Evolutionary conservation across 2,113 vertebrate species (phyloP).

Genomic region (Lepidothrix coronata): DNA sequence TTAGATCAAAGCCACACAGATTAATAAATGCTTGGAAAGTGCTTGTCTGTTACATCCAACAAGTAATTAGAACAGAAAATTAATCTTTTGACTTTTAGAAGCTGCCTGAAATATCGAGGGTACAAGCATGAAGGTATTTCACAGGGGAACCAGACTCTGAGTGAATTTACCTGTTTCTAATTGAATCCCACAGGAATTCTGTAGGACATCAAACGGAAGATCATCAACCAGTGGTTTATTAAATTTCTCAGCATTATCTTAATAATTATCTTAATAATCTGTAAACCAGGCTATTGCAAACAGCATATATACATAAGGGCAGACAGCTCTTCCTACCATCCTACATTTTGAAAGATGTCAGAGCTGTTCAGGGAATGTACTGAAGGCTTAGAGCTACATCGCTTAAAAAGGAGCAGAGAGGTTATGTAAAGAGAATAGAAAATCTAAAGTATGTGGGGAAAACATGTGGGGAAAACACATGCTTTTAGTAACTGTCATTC

Average conservation of each 20-base stretch:
- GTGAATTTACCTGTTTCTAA: conserved; percentile 24
- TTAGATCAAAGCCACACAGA: conserved; percentile 10
- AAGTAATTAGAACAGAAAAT: conserved; percentile 40
- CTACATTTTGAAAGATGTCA: background rate
- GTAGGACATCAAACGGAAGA: conserved; percentile 22
- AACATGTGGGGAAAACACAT: background rate
- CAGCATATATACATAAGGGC: background rate
- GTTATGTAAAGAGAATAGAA: background rate
- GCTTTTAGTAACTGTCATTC: background rate
- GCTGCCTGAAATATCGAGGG: background rate
- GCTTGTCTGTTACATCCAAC: conserved; percentile 1
- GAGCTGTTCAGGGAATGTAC: background rate
- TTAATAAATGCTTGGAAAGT: conserved; percentile 7
- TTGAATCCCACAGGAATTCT: conserved; percentile 29
- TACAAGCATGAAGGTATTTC: background rate
- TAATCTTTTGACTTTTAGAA: conserved; percentile 21
- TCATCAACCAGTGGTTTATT: conserved; percentile 26
- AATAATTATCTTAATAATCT: background rate
- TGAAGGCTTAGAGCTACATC: background rate
- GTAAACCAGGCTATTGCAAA: background rate
- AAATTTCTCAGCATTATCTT: conserved; percentile 38
- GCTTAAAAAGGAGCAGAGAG: background rate
- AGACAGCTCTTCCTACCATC: background rate
- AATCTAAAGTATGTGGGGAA: background rate
- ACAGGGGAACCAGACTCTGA: background rate